phyloP scores from a whole-genome alignment of 2,888 invertebrate species.

The Agonopterix alstromeriana region DNA sequence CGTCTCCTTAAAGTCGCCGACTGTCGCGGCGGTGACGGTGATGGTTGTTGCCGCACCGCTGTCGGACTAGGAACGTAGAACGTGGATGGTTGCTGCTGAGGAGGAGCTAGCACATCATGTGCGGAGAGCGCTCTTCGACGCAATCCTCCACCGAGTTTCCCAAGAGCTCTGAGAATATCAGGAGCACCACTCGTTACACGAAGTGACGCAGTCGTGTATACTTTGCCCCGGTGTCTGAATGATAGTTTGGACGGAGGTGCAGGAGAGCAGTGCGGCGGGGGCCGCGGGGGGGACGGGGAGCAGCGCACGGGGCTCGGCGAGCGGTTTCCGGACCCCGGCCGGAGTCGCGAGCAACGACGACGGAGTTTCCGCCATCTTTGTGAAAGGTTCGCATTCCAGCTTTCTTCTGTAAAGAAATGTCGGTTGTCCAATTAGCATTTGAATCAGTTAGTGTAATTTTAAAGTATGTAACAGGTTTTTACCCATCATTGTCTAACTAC shows the following conservation, averaged over 20 bases:
- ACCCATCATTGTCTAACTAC: neutral
- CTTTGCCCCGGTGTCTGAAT: conserved; percentile 68
- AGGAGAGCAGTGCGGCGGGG: conserved; percentile 67
- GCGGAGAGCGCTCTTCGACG: conserved; percentile 82
- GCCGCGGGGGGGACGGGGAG: conserved; percentile 74
- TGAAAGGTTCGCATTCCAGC: conserved; percentile 85
- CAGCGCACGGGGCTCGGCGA: conserved; percentile 75
- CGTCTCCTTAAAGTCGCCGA: conserved; percentile 52
- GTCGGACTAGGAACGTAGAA: conserved; percentile 84
- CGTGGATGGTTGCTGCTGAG: conserved; percentile 74
- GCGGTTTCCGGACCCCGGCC: conserved; percentile 78
- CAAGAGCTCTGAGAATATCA: conserved; percentile 81
- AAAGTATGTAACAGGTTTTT: neutral
- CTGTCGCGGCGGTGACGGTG: conserved; percentile 56
- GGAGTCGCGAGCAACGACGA: conserved; percentile 81
- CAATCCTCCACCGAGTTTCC: conserved; percentile 82
- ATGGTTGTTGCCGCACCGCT: conserved; percentile 59
- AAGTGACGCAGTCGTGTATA: conserved; percentile 68
- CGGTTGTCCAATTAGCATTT: neutral
- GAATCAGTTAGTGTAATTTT: neutral
- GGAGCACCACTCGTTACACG: conserved; percentile 78
- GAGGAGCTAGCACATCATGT: conserved; percentile 80
- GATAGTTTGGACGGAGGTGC: conserved; percentile 66
- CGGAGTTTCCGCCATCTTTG: conserved; percentile 85
- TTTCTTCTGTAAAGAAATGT: conserved; percentile 76